Evolutionary conservation across 1,140 invertebrate species (phyloP).

Genomic region (Cydia splendana): DNA sequence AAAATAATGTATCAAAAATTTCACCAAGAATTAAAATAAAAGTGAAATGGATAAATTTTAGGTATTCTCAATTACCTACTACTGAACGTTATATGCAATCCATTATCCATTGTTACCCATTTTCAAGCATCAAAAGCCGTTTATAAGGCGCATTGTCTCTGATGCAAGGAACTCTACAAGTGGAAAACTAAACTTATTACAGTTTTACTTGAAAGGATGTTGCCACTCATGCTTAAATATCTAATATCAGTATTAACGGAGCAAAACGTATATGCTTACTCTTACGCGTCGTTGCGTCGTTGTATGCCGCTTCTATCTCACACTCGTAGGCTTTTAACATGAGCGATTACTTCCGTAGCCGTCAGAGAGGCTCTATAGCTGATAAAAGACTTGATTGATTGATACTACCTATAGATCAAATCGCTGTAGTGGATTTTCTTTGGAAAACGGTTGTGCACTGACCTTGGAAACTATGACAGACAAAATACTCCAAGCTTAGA

Average conservation of each 20-base stretch:
- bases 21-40: too few species aligned
- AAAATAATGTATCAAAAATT: too few species aligned
- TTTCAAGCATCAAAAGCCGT: too few species aligned
- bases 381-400: constrained; percentile 14
- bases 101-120: too few species aligned
- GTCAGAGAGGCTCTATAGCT: neutral
- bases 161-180: too few species aligned
- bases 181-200: neutral
- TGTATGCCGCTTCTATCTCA: neutral
- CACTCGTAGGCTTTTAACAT: neutral
- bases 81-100: too few species aligned
- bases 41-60: too few species aligned
- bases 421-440: neutral
- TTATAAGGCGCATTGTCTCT: too few species aligned
- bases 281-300: neutral
- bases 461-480: neutral
- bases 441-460: neutral
- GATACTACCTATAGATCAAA: neutral
- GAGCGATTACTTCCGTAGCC: constrained; percentile 2
- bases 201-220: neutral
- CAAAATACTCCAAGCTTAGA: neutral
- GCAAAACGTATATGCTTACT: neutral
- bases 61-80: too few species aligned
- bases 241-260: neutral
- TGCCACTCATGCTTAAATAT: neutral